phyloP scores from a whole-genome alignment of 2,888 invertebrate species.

The Drosophila meridiana region DNA sequence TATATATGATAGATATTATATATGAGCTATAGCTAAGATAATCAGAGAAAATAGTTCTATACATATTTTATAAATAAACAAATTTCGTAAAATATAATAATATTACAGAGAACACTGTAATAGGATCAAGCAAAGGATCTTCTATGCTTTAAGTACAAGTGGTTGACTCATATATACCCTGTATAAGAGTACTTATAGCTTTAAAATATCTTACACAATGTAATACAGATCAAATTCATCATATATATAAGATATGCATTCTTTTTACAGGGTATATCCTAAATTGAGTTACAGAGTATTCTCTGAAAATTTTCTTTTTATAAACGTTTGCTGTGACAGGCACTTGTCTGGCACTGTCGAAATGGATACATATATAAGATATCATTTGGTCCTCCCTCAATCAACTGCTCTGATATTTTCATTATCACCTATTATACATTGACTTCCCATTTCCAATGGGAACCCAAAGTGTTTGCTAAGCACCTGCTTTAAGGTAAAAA shows the following conservation, averaged over 20 bases:
- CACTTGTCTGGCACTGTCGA: conserved; percentile 3
- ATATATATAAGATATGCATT: not conserved
- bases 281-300: not conserved
- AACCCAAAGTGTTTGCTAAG: not conserved
- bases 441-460: too few relatives aligned
- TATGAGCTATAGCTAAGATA: too few relatives aligned
- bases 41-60: too few relatives aligned
- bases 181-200: too few relatives aligned
- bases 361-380: not conserved
- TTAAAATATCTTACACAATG: too few relatives aligned
- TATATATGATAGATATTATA: too few relatives aligned
- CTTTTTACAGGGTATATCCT: not conserved
- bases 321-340: conserved; percentile 29
- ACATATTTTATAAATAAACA: too few relatives aligned
- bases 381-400: not conserved
- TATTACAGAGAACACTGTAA: too few relatives aligned
- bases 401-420: not conserved
- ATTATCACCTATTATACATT: too few relatives aligned
- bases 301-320: not conserved
- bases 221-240: not conserved
- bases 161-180: not conserved
- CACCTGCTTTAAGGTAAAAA: conserved; percentile 8
- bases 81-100: too few relatives aligned
- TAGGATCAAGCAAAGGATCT: too few relatives aligned
- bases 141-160: too few relatives aligned